These are phyloP conservation scores for Cynocephalus volans DNA, from an alignment of 2,113 vertebrate genomes.

Conservation along the genomic window DNA sequence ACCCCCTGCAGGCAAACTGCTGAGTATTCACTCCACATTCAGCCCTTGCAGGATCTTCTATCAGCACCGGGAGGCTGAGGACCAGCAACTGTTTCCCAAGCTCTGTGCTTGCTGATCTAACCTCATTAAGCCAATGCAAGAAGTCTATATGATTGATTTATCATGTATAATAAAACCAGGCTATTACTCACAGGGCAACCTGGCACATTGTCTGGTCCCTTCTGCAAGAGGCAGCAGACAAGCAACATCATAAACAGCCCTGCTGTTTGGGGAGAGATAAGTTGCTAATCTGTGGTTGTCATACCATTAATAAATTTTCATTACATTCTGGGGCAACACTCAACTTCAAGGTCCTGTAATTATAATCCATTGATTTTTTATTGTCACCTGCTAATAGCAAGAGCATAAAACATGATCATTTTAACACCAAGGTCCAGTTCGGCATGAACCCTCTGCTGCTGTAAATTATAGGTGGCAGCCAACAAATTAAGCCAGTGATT, in stretches of 20 bases:
- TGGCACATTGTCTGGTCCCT: conserved; percentile 69
- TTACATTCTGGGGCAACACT: conserved; percentile 25
- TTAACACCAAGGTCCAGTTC: conserved; percentile 44
- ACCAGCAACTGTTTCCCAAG: conserved; percentile 72
- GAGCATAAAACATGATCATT: conserved; percentile 80
- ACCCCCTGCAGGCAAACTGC: background rate
- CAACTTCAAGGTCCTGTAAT: conserved; percentile 75
- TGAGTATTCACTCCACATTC: background rate
- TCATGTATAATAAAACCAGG: conserved; percentile 85
- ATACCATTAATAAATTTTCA: conserved; percentile 68
- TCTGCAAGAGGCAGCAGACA: conserved; percentile 79
- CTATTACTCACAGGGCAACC: conserved; percentile 84
- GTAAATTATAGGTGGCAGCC: conserved; percentile 33
- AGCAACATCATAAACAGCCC: conserved; percentile 70
- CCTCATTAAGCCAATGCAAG: conserved; percentile 80
- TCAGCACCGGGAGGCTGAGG: conserved; percentile 46
- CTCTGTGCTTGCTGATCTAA: conserved; percentile 66
- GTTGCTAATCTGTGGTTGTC: conserved; percentile 74
- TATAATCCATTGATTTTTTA: conserved; percentile 73
- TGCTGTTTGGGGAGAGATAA: conserved; percentile 84
- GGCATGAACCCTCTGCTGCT: background rate
- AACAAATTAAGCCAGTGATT: background rate
- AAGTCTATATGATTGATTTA: conserved; percentile 81
- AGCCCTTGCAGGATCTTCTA: background rate
- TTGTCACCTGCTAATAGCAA: conserved; percentile 83